Percentiles rank a stretch among this genome's conserved stretches.
Evolutionary conservation across 2,888 invertebrate species (phyloP).

Genomic region (Drosophila paracracens): DNA sequence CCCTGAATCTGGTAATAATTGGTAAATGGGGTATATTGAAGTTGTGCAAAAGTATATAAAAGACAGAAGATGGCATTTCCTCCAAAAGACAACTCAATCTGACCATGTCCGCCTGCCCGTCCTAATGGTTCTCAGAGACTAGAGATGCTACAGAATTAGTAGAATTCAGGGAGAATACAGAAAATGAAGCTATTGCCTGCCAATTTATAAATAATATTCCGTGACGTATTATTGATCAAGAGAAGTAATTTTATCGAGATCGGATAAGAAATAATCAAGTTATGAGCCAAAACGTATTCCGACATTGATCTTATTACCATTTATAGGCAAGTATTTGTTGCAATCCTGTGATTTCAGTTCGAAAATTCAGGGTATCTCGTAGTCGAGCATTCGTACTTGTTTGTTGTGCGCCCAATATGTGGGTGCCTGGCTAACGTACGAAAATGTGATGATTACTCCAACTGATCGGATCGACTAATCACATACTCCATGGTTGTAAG

Average conservation of each 20-base stretch:
- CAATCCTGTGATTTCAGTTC: too few relatives aligned
- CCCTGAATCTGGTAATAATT: not conserved
- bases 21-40: not conserved
- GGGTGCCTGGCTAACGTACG: not conserved
- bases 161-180: too few relatives aligned
- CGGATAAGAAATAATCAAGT: not conserved
- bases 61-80: not conserved
- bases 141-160: not conserved
- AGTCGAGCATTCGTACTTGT: not conserved
- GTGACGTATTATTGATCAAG: not conserved
- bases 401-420: not conserved
- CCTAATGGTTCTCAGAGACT: not conserved
- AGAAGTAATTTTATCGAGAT: not conserved
- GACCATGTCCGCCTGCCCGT: not conserved
- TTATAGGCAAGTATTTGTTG: too few relatives aligned
- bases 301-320: too few relatives aligned
- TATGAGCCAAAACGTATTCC: not conserved
- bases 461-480: constrained; percentile 3
- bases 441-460: not conserved
- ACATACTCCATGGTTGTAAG: not conserved
- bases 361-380: not conserved
- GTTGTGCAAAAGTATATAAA: not conserved
- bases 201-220: not conserved
- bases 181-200: not conserved
- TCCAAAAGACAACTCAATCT: not conserved